These are phyloP conservation scores for Eretmochelys imbricata DNA, from an alignment of 2,113 vertebrate species.

Conservation along the genomic window DNA sequence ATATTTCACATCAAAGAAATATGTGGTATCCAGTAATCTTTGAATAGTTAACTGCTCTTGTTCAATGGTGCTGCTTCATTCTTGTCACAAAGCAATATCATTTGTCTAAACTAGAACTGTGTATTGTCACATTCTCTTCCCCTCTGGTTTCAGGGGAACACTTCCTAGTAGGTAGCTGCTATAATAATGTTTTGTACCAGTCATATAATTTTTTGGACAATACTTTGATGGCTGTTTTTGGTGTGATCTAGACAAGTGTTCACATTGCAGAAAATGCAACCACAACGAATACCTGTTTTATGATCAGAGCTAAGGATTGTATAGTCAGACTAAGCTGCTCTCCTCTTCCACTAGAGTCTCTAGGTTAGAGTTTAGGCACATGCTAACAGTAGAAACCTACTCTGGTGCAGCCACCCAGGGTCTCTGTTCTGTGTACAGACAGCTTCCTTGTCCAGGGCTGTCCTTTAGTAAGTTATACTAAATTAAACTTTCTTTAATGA, in stretches of 20 bases:
- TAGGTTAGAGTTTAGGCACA: background rate
- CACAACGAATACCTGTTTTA: background rate
- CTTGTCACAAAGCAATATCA: background rate
- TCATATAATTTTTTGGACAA: background rate
- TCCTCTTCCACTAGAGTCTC: background rate
- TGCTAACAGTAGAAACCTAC: background rate
- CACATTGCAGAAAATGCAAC: background rate
- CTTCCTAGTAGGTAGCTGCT: background rate
- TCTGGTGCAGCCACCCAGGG: background rate
- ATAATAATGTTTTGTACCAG: background rate
- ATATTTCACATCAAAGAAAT: background rate
- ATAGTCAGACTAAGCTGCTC: background rate
- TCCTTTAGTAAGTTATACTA: background rate
- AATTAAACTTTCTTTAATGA: background rate
- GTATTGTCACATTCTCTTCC: background rate
- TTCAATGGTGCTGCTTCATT: background rate
- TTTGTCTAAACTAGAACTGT: background rate
- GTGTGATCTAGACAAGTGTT: background rate
- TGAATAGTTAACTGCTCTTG: background rate
- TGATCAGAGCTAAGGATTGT: background rate
- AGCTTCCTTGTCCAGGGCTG: rapidly evolving
- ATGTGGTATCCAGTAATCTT: background rate
- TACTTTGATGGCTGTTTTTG: background rate
- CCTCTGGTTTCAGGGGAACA: background rate
- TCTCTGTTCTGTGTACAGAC: rapidly evolving